phyloP scores from a whole-genome alignment of 2,113 vertebrate species.

The Leptodactylus fuscus region DNA sequence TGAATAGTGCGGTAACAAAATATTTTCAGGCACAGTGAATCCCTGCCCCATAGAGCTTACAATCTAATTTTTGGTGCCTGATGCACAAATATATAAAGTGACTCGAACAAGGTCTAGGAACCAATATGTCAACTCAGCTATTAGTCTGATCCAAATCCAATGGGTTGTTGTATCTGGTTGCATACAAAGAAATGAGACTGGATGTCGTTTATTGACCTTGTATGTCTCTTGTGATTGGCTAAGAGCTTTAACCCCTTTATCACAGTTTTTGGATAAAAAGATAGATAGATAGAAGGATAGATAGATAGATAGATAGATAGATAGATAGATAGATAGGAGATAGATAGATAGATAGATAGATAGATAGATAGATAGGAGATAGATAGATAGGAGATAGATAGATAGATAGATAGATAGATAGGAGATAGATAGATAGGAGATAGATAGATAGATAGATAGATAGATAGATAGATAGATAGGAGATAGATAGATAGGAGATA shows the following conservation, averaged over 20 bases:
- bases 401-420: background rate
- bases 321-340: background rate
- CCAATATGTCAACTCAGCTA: rapidly evolving
- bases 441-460: background rate
- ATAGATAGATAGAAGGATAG: background rate
- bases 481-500: no score
- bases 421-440: no score
- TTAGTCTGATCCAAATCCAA: background rate
- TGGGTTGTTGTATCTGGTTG: background rate
- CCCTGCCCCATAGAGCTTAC: slow-evolving; percentile 50
- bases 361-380: background rate
- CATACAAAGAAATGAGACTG: background rate
- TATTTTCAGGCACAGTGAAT: slow-evolving; percentile 52
- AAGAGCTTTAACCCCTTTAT: no score
- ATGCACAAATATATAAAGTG: slow-evolving; percentile 43
- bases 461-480: background rate
- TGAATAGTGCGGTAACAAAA: slow-evolving; percentile 35
- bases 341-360: background rate
- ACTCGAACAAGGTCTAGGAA: slow-evolving; percentile 18
- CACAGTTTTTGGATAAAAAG: background rate
- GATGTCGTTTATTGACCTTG: background rate
- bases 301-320: background rate
- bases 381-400: background rate
- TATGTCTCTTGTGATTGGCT: background rate
- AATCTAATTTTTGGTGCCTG: slow-evolving; percentile 50